Percentiles rank a stretch among this genome's conserved stretches.
These are phyloP conservation scores for Alloscopus bannaensis DNA, from an alignment of 2,888 invertebrate genomes.

Conservation along the genomic window DNA sequence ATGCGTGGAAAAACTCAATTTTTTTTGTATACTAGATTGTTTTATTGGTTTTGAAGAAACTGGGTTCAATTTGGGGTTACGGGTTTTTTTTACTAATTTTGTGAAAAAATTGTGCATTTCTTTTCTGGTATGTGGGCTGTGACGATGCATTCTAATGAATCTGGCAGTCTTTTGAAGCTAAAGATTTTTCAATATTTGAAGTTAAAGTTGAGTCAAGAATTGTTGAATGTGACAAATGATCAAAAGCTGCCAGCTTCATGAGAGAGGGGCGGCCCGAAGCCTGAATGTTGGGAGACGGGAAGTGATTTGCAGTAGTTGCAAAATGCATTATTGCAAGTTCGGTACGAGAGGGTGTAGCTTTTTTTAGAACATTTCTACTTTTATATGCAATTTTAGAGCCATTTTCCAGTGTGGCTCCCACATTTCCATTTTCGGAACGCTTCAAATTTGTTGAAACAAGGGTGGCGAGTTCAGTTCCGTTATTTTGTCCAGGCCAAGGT, in stretches of 20 bases:
- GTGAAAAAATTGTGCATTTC: constrained; percentile 50
- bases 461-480: constrained; percentile 44
- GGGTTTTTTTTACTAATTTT: background rate
- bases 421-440: constrained; percentile 72
- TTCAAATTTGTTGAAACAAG: constrained; percentile 74
- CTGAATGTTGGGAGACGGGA: constrained; percentile 74
- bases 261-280: constrained; percentile 73
- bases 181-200: constrained; percentile 23
- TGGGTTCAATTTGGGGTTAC: background rate
- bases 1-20: constrained; percentile 15
- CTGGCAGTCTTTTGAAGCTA: constrained; percentile 44
- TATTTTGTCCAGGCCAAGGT: constrained; percentile 64
- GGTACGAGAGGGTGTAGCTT: background rate
- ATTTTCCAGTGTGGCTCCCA: constrained; percentile 71
- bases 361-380: no score
- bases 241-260: constrained; percentile 69
- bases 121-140: constrained; percentile 72
- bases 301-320: constrained; percentile 71
- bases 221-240: background rate
- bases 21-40: background rate
- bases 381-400: constrained; percentile 67
- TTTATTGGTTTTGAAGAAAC: background rate
- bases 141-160: constrained; percentile 71
- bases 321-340: background rate
- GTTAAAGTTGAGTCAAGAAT: no score